Evolutionary conservation across 2,797 vertebrate species (phyloP).

Genomic region (Enteromius trimaculatus): DNA sequence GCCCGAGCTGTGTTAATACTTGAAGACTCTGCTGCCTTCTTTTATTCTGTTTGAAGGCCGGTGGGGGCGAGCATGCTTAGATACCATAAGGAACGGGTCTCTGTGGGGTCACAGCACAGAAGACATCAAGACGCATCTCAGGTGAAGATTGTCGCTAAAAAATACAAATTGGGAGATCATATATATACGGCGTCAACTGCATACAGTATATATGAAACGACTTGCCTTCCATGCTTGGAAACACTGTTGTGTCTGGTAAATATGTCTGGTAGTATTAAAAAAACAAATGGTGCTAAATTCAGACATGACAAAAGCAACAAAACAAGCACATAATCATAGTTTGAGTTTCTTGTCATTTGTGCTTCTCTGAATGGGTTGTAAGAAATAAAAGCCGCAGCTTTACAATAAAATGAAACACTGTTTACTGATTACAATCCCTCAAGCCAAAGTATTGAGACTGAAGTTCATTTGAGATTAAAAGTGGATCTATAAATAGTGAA

Average conservation of each 20-base stretch:
- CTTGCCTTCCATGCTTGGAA: slow-evolving; percentile 48
- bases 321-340: slow-evolving; percentile 49
- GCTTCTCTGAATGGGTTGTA: slow-evolving; percentile 55
- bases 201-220: slow-evolving; percentile 49
- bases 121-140: slow-evolving; percentile 72
- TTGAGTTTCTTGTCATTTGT: slow-evolving; percentile 53
- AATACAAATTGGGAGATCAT: slow-evolving; percentile 48
- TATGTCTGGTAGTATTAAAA: slow-evolving; percentile 60
- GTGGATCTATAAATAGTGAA: neutral
- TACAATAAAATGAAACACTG: slow-evolving; percentile 52
- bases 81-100: slow-evolving; percentile 59
- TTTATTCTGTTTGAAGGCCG: slow-evolving; percentile 68
- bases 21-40: slow-evolving; percentile 74
- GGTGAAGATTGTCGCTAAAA: slow-evolving; percentile 63
- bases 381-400: slow-evolving; percentile 49
- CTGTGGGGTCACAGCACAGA: slow-evolving; percentile 66
- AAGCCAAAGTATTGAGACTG: slow-evolving; percentile 28
- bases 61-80: slow-evolving; percentile 68
- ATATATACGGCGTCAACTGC: slow-evolving; percentile 32
- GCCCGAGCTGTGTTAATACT: slow-evolving; percentile 77
- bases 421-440: slow-evolving; percentile 52
- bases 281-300: slow-evolving; percentile 76
- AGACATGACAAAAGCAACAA: slow-evolving; percentile 63
- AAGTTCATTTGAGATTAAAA: slow-evolving; percentile 10
- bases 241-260: slow-evolving; percentile 59